A percentile compares a stretch with the other conserved stretches of the same genome.
Conservation (phyloP, 2,888 invertebrate species). For the Choristoneura rosaceana region DNA sequence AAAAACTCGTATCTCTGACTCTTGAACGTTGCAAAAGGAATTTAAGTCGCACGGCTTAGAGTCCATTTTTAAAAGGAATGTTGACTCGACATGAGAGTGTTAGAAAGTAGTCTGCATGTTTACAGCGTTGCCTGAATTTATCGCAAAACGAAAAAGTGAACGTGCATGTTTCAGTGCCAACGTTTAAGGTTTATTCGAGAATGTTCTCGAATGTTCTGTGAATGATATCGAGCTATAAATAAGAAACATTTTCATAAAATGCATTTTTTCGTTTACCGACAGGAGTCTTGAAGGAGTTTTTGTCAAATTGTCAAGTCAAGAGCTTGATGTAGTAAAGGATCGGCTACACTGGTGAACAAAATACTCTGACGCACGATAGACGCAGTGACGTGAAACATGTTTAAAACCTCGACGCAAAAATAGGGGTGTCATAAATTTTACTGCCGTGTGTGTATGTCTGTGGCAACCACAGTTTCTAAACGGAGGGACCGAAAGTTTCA, state of each 20-base stretch:
- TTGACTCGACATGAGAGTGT: not conserved
- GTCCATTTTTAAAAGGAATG: not conserved
- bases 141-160: slow-evolving; percentile 17
- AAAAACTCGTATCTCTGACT: slow-evolving; percentile 9
- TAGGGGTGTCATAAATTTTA: too few species aligned
- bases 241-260: not conserved
- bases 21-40: not conserved
- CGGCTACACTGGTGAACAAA: too few species aligned
- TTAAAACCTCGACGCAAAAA: too few species aligned
- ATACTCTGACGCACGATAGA: too few species aligned
- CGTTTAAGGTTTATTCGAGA: slow-evolving; percentile 10
- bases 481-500: too few species aligned
- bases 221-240: not conserved
- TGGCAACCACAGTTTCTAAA: too few species aligned
- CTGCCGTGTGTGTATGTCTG: too few species aligned
- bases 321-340: too few species aligned
- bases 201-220: not conserved
- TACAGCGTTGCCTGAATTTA: slow-evolving; percentile 27
- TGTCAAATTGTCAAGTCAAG: not conserved
- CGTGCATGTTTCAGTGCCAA: slow-evolving; percentile 18
- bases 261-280: not conserved
- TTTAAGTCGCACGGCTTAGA: not conserved
- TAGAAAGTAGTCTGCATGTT: slow-evolving; percentile 11
- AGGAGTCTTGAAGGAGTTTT: not conserved
- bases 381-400: too few species aligned